Percentiles rank a stretch among this genome's conserved stretches.
Conservation (phyloP, 2,888 invertebrate genomes). For the Hypomecis atomaria region DNA sequence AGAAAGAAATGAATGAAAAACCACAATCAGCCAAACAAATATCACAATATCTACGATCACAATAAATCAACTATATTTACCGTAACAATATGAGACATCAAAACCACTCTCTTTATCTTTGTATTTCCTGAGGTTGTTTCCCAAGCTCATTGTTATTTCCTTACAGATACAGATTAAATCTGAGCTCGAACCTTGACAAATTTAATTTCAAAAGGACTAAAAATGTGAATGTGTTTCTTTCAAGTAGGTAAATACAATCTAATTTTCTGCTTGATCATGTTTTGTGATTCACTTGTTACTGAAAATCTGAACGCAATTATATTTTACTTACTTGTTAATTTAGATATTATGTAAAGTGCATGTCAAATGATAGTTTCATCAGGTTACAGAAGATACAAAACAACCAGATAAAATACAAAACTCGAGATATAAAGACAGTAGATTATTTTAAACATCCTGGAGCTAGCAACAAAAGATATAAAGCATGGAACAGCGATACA, state of each 20-base stretch:
- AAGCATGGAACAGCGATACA: background rate
- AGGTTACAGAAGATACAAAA: background rate
- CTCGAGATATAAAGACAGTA: background rate
- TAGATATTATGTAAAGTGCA: background rate
- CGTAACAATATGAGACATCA: conserved; percentile 25
- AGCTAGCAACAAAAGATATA: background rate
- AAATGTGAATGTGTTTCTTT: background rate
- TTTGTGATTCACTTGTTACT: background rate
- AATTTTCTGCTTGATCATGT: background rate
- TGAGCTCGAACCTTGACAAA: conserved; percentile 16
- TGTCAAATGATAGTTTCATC: no score
- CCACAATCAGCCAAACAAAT: conserved; percentile 11
- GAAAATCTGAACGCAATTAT: no score
- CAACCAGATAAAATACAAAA: background rate
- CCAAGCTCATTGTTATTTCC: conserved; percentile 20
- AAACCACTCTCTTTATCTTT: conserved; percentile 20
- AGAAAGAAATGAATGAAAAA: conserved; percentile 11
- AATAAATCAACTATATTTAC: conserved; percentile 25
- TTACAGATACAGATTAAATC: background rate
- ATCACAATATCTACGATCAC: conserved; percentile 22
- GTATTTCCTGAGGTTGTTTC: conserved; percentile 16
- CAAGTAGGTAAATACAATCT: background rate
- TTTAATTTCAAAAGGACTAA: conserved; percentile 13
- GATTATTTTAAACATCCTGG: no score
- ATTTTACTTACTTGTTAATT: background rate